These are phyloP conservation scores for Clunio marinus DNA, from an alignment of 2,888 invertebrate species.

Conservation along the genomic window DNA sequence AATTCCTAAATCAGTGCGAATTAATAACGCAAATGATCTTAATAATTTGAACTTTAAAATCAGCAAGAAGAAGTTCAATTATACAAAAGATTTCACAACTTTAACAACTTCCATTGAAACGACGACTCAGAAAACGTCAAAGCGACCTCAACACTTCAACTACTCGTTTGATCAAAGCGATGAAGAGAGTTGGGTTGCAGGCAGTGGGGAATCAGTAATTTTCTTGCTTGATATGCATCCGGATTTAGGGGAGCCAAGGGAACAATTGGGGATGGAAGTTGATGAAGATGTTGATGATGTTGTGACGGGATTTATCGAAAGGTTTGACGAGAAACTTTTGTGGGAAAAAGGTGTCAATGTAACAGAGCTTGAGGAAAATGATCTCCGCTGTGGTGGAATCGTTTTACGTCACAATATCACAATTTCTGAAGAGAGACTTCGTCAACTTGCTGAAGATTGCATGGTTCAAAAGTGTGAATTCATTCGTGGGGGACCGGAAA, in stretches of 20 bases:
- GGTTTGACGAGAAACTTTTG: conserved; percentile 63
- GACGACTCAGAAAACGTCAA: too few relatives aligned
- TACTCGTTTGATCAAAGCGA: conserved; percentile 51
- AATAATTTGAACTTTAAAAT: conserved; percentile 58
- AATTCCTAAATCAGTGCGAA: too few relatives aligned
- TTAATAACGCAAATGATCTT: conserved; percentile 54
- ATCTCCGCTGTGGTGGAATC: conserved; percentile 69
- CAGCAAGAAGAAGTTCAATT: conserved; percentile 53
- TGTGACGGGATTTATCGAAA: conserved; percentile 67
- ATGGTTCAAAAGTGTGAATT: conserved; percentile 75
- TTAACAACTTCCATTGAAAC: too few relatives aligned
- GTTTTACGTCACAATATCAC: conserved; percentile 64
- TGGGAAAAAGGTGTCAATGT: conserved; percentile 66
- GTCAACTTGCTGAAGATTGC: conserved; percentile 63
- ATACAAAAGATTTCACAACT: too few relatives aligned
- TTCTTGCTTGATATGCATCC: conserved; percentile 68
- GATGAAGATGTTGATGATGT: conserved; percentile 67
- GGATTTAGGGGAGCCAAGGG: conserved; percentile 68
- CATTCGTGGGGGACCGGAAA: conserved; percentile 68
- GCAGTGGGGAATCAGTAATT: conserved; percentile 54
- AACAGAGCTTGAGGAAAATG: conserved; percentile 67
- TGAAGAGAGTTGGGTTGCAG: conserved; percentile 51
- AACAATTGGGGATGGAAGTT: conserved; percentile 71
- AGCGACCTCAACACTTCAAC: too few relatives aligned
- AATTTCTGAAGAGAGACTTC: conserved; percentile 56